Conservation (phyloP, 2,113 vertebrate genomes). For the Odocoileus virginianus region DNA sequence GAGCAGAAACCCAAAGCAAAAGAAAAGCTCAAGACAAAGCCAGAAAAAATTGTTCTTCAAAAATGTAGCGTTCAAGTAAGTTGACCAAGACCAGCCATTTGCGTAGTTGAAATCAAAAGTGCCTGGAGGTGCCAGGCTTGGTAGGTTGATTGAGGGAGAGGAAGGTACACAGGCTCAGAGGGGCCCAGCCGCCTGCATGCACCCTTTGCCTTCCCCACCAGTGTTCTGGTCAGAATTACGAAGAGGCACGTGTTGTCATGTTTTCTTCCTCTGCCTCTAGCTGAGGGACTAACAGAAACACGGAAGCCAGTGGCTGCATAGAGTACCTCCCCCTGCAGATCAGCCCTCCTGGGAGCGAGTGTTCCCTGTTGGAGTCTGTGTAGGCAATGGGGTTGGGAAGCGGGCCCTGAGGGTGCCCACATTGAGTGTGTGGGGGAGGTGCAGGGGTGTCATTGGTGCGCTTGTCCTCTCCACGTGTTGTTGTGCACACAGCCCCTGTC, state of each 20-base stretch:
- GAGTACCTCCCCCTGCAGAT: too few species aligned
- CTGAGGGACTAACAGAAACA: not conserved
- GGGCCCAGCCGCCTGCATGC: not conserved
- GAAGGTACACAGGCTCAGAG: accelerated
- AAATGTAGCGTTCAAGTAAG: slow-evolving; percentile 85
- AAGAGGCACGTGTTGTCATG: not conserved
- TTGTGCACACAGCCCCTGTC: too few species aligned
- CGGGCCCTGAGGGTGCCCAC: not conserved
- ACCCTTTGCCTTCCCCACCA: not conserved
- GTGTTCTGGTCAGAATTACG: not conserved
- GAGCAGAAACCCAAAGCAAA: slow-evolving; percentile 81
- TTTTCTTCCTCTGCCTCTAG: not conserved
- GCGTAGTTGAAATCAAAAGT: not conserved
- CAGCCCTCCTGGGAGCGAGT: not conserved
- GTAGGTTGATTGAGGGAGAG: too few species aligned
- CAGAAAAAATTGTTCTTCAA: slow-evolving; percentile 77
- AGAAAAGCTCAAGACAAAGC: slow-evolving; percentile 80
- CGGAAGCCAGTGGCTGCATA: accelerated
- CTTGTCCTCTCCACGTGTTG: not conserved
- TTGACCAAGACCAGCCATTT: accelerated
- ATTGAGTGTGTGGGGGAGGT: not conserved
- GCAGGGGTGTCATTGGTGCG: not conserved
- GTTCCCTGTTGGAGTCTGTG: not conserved
- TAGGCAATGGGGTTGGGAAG: not conserved
- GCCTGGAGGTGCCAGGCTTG: accelerated